Conservation (phyloP, 2,888 invertebrate genomes). For the Platypus cylindrus region DNA sequence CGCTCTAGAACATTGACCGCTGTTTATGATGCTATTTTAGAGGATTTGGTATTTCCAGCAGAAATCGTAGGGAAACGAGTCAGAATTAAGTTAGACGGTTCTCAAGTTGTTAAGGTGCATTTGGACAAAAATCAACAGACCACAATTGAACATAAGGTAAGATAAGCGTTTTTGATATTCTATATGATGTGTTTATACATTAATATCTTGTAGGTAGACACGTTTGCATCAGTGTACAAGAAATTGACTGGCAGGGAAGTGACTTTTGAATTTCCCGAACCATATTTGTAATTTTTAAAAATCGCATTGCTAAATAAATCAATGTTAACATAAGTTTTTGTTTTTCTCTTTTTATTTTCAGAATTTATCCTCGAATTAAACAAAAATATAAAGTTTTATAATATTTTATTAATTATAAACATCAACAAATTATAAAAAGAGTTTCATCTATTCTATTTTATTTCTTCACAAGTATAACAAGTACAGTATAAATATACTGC, state of each 20-base stretch:
- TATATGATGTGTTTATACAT: constrained; percentile 3
- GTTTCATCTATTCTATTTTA: too few species aligned
- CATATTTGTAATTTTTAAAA: constrained; percentile 83
- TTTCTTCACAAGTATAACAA: too few species aligned
- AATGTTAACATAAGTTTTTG: too few species aligned
- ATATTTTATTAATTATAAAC: too few species aligned
- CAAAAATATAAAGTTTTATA: too few species aligned
- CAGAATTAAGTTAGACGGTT: constrained; percentile 90
- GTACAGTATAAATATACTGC: too few species aligned
- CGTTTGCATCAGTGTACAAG: constrained; percentile 97
- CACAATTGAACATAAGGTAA: constrained; percentile 97
- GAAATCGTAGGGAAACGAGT: constrained; percentile 99
- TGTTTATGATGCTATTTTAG: constrained; percentile 94
- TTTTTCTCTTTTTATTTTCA: too few species aligned
- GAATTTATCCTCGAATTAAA: too few species aligned
- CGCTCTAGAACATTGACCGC: constrained; percentile 84
- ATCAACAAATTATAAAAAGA: too few species aligned
- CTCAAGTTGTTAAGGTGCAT: constrained; percentile 93
- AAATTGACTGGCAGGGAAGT: constrained; percentile 98
- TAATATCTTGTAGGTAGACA: constrained; percentile 64
- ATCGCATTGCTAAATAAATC: too few species aligned
- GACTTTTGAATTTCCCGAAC: constrained; percentile 97
- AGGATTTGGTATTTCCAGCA: constrained; percentile 96
- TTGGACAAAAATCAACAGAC: constrained; percentile 97
- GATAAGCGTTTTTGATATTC: constrained; percentile 12